A percentile compares a stretch with the other conserved stretches of the same genome.
Evolutionary conservation across 2,113 vertebrate species (phyloP).

Genomic region (Carollia perspicillata): DNA sequence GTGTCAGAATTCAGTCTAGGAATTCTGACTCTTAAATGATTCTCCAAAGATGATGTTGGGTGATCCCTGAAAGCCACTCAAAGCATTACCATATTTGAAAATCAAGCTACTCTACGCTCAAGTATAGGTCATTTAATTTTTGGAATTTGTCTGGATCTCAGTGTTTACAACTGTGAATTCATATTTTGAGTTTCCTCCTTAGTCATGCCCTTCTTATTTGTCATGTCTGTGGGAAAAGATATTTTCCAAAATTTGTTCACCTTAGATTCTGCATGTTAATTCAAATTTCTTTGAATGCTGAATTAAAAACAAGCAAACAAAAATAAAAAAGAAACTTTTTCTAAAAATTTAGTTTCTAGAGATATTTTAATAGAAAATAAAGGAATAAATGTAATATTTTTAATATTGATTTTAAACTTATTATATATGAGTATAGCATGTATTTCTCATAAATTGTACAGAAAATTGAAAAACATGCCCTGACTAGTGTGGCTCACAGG

Average conservation of each 20-base stretch:
- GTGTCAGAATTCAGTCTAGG: background rate
- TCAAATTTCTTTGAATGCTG: background rate
- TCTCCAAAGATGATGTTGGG: background rate
- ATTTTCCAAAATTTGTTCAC: background rate
- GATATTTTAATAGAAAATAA: background rate
- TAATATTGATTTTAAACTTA: background rate
- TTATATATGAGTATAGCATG: background rate
- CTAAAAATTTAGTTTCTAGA: background rate
- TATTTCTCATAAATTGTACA: background rate
- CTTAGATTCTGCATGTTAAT: background rate
- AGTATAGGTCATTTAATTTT: background rate
- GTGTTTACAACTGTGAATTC: background rate
- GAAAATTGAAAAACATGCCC: background rate
- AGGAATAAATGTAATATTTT: background rate
- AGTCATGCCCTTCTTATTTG: background rate
- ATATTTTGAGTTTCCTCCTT: background rate
- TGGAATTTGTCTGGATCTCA: background rate
- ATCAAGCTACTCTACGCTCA: background rate
- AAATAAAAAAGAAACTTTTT: background rate
- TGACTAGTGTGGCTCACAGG: too few relatives aligned
- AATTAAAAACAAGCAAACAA: background rate
- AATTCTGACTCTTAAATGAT: background rate
- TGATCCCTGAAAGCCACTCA: background rate
- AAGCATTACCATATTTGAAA: background rate
- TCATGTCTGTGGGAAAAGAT: background rate